phyloP scores from a whole-genome alignment of 2,888 invertebrate species.

The Microlaimidae sp. region DNA sequence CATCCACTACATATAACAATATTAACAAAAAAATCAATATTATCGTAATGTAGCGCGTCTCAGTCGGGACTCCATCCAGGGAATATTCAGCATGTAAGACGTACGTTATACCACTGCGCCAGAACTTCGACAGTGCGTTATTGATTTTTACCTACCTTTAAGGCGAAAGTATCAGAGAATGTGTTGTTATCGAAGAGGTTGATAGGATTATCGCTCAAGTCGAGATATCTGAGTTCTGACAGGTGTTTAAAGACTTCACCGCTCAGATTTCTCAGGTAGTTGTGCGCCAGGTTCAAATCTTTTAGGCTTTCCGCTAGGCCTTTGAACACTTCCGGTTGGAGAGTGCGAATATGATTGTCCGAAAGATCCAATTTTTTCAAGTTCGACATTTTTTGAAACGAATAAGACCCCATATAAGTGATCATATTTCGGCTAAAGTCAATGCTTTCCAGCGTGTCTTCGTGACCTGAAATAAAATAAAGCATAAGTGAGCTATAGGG shows the following conservation, averaged over 20 bases:
- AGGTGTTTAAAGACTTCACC: neutral
- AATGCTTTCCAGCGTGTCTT: neutral
- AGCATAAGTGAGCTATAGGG: no score
- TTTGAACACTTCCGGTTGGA: neutral
- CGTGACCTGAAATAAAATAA: no score
- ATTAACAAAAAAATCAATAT: no score
- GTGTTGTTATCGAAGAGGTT: neutral
- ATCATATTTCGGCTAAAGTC: neutral
- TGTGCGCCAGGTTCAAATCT: neutral
- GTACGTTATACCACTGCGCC: no score
- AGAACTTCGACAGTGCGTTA: no score
- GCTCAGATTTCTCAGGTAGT: neutral
- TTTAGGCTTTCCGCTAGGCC: neutral
- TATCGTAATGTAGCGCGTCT: no score
- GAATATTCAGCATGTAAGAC: no score
- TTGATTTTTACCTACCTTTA: no score
- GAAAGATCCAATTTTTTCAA: neutral
- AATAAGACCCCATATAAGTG: neutral
- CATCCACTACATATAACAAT: no score
- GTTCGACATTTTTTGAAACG: neutral
- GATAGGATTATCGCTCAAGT: neutral
- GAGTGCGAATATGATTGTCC: neutral
- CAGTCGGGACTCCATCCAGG: no score
- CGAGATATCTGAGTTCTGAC: neutral
- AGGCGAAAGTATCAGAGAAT: no score